Percentiles rank a stretch among this genome's conserved stretches.
phyloP scores from a whole-genome alignment of 2,888 invertebrate species.

The Harpalus rufipes region DNA sequence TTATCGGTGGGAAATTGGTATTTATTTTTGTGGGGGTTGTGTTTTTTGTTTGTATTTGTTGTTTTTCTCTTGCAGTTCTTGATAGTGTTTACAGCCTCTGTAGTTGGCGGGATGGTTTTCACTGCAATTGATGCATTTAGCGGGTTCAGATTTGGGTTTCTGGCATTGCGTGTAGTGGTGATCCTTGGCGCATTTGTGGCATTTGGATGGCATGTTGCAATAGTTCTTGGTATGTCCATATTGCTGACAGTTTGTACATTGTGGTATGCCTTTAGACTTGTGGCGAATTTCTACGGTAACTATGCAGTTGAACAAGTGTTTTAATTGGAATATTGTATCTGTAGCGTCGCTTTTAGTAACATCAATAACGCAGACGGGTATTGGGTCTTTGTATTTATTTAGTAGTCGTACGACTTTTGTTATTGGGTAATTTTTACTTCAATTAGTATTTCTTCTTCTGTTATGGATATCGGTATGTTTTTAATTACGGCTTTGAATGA shows the following conservation, averaged over 20 bases:
- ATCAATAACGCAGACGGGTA: conserved; percentile 43
- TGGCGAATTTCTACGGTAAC: conserved; percentile 18
- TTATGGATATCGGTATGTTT: conserved; percentile 7
- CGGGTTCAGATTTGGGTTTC: too few species aligned
- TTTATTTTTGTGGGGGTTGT: too few species aligned
- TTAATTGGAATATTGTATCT: too few species aligned
- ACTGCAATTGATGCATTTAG: too few species aligned
- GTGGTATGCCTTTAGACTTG: conserved; percentile 59
- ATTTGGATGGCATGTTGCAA: conserved; percentile 24
- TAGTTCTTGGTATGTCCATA: conserved; percentile 61
- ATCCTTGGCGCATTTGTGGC: conserved; percentile 11
- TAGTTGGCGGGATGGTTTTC: too few species aligned
- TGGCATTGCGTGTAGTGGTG: too few species aligned
- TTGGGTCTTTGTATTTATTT: conserved; percentile 45
- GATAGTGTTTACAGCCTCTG: too few species aligned
- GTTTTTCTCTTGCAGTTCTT: too few species aligned
- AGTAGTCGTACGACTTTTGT: conserved; percentile 7
- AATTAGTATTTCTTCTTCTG: background rate
- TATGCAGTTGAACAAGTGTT: conserved; percentile 36
- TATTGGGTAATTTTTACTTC: background rate
- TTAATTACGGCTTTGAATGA: background rate
- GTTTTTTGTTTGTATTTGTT: too few species aligned
- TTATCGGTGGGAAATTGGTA: too few species aligned
- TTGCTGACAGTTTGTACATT: conserved; percentile 57
- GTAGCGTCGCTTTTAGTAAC: too few species aligned